Base-by-base conservation (phyloP, 2,888 invertebrate genomes). In the Macaria notata region DNA sequence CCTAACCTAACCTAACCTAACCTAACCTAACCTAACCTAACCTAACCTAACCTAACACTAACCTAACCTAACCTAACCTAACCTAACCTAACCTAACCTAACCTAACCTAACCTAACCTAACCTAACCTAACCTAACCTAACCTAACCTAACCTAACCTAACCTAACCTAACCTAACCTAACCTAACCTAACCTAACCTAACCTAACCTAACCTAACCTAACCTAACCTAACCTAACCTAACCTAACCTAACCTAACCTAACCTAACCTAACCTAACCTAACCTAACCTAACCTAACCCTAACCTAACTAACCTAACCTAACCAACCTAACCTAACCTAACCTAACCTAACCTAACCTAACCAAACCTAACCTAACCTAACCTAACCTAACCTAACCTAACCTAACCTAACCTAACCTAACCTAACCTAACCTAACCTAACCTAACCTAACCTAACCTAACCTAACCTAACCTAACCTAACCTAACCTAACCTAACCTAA, bases 361-460 rank as follows among this genome's bases (percentile, higher is more conserved):
- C 57, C 62, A 56, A 56, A 59, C 59, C 63, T 61, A 59, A 61
- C 61, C 61, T 61, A 56, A 61, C 61, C 61, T 57, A 57, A 61
- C 61, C 61, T 61, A 57, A 61, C 61, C 61, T 56, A 57, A 61
- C 61, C 61, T 56, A 57, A 61, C 61, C 59, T 59, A 61, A 50
- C 49, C 51, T 59, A 54, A 59, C 59, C 54, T 54, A 54, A 59
- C 59, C 59, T 56, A 56, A 59, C 56, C 56, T 56, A 59, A 59
- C 59, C 59, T 55, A 51, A 51, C 50, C 55, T 55, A 60, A 60
- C 60, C 60, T 56, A 61, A 61, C 61, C 61, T 61, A 61, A 61
- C 61, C 61, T 57, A 61, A 61, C 61, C 61, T 61, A 61, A 61
- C 61, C 61, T 61, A 61, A 61, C 61, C 61, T 61, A 61, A 61